phyloP scores from a whole-genome alignment of 1,140 invertebrate genomes.

The Vanessa atalanta region DNA sequence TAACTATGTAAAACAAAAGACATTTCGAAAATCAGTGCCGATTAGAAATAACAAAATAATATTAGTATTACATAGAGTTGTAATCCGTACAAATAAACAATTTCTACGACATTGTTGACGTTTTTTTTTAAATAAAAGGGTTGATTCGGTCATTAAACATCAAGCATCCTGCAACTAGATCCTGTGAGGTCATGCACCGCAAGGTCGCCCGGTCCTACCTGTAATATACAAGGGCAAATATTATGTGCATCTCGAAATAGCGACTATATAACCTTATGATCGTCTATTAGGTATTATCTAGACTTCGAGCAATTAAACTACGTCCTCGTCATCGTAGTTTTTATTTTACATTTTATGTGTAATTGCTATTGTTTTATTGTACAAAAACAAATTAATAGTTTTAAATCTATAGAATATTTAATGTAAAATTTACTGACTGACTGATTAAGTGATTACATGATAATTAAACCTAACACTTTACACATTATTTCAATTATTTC shows the following conservation, averaged over 20 bases:
- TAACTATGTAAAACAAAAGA: too few relatives aligned
- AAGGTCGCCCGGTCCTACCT: conserved; percentile 45
- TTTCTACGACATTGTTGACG: background rate
- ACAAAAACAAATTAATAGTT: too few relatives aligned
- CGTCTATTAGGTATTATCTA: background rate
- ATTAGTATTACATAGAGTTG: background rate
- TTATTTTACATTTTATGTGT: background rate
- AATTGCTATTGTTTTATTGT: too few relatives aligned
- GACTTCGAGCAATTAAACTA: background rate
- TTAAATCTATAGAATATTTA: too few relatives aligned
- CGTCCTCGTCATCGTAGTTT: conserved; percentile 3
- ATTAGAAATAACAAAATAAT: background rate
- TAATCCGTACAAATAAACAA: background rate
- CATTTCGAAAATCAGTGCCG: too few relatives aligned
- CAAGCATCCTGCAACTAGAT: conserved; percentile 32
- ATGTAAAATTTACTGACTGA: too few relatives aligned
- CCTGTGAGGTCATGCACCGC: conserved; percentile 45
- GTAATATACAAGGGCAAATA: conserved; percentile 39
- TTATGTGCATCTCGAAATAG: conserved; percentile 48
- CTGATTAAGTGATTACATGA: too few relatives aligned
- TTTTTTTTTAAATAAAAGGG: conserved; percentile 12
- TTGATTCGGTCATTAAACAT: conserved; percentile 29
- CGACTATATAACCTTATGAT: conserved; percentile 27
- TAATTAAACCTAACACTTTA: too few relatives aligned
- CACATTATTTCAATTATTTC: too few relatives aligned